Evolutionary conservation across 2,113 vertebrate species (phyloP).

Genomic region (Pitta sordida): DNA sequence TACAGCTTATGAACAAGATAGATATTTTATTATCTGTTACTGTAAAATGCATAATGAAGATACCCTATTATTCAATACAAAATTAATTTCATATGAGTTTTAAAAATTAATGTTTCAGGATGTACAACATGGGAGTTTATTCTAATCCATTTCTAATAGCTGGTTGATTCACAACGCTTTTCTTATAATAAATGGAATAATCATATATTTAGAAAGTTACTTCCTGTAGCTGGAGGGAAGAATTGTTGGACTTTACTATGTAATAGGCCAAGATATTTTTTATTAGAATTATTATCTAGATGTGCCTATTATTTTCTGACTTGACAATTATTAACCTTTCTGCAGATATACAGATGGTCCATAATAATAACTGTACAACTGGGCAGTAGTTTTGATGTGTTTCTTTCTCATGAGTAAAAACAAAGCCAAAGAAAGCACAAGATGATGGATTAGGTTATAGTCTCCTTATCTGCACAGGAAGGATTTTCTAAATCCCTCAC

Average conservation of each 20-base stretch:
- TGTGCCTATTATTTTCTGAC: background rate
- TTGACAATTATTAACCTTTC: constrained; percentile 6
- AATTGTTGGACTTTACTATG: background rate
- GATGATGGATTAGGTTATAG: background rate
- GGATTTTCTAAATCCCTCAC: background rate
- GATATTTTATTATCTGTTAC: background rate
- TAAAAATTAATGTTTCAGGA: background rate
- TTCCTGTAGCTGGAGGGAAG: background rate
- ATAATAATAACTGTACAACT: background rate
- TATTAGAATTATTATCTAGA: background rate
- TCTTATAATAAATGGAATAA: background rate
- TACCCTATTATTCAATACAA: background rate
- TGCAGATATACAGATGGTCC: background rate
- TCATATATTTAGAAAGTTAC: background rate
- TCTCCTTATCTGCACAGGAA: background rate
- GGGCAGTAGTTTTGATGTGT: background rate
- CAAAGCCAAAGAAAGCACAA: background rate
- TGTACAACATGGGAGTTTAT: background rate
- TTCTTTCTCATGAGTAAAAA: background rate
- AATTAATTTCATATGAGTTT: background rate
- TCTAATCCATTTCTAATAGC: background rate
- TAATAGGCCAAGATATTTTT: background rate
- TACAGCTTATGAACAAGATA: background rate
- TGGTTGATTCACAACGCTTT: background rate
- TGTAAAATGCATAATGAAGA: background rate